Base-by-base conservation (phyloP, 2,113 vertebrate species). In the Zosterops borbonicus region DNA sequence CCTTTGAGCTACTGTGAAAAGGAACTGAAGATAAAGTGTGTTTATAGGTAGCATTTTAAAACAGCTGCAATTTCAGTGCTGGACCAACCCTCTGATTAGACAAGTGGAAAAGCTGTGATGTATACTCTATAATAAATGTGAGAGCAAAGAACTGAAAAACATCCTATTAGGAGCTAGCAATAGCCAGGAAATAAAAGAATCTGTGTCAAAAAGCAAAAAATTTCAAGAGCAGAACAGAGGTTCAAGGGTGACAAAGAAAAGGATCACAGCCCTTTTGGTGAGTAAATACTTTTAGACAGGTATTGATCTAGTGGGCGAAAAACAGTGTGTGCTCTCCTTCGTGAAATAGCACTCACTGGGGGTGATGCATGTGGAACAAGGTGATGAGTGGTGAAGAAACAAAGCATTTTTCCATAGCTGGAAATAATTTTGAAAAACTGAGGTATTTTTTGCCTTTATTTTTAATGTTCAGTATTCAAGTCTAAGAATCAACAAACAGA, bases 211-310 rank as follows among this genome's bases (percentile, higher is more conserved):
- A 94, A 73, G 55, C 5, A 63, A 90, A 90, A 71, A 64, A 68
- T 41, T 53, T 77, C 73, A 71, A 91, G 76, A 96, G 82, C 29
- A 92, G 88, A 84, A 93, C 65, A 95, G 86, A 95, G 92, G 89
- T 95, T 96, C 84, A 95, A 52, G 68, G 63, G 77, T 88, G 95
- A 94, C 74, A 87, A 96, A 94, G 94, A 71, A 87, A 93, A 93
- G 74, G 85, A 95, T 93, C 74, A 74, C 69, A 89, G 87, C 35
- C 82, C 60, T 91, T 94, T 95, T 83, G 73, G 90, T 95, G 89
- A 95, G 87, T 94, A 97, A 95, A 96, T 95, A 94, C 87, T 89
- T 96, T 95, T 67, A 95, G 96, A 95, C 94, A 87, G 73, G 28
- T 96, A 97, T 96, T 95, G 95, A 97, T 96, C 92, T 87, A n/a